phyloP scores from a whole-genome alignment of 1,140 invertebrate genomes.

The Heliconius hewitsoni region DNA sequence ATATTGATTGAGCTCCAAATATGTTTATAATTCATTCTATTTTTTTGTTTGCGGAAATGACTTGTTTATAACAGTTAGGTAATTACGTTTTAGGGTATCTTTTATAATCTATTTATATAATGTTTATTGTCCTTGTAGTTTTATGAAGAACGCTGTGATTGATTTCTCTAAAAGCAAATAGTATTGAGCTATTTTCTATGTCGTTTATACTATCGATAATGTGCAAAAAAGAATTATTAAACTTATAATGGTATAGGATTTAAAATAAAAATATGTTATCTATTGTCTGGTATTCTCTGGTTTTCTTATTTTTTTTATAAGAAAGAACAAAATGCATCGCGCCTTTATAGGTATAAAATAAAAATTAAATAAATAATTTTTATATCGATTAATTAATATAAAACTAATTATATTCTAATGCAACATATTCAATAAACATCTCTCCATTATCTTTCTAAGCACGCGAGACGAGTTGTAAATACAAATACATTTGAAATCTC shows the following conservation, averaged over 20 bases:
- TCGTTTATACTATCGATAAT: background rate
- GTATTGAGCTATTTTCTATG: background rate
- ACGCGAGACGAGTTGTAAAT: background rate
- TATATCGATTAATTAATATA: too few relatives aligned
- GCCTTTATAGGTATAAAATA: too few relatives aligned
- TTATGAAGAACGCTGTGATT: background rate
- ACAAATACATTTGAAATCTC: conserved; percentile 13
- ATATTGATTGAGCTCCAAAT: conserved; percentile 34
- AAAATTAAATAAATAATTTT: too few relatives aligned
- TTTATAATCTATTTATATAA: conserved; percentile 16
- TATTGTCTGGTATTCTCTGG: too few relatives aligned
- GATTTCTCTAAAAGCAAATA: background rate
- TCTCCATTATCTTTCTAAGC: background rate
- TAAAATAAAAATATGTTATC: too few relatives aligned
- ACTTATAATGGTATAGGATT: too few relatives aligned
- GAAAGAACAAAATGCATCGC: too few relatives aligned
- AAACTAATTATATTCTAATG: too few relatives aligned
- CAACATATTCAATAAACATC: background rate
- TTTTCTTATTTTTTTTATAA: too few relatives aligned
- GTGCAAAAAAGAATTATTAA: too few relatives aligned
- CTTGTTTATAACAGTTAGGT: conserved; percentile 26
- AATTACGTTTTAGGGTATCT: conserved; percentile 21
- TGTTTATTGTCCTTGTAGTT: background rate
- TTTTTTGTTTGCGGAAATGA: conserved; percentile 32
- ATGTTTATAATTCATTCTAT: conserved; percentile 31